Base-by-base conservation (phyloP, 2,888 invertebrate species). In the Stomorhina lunata region DNA sequence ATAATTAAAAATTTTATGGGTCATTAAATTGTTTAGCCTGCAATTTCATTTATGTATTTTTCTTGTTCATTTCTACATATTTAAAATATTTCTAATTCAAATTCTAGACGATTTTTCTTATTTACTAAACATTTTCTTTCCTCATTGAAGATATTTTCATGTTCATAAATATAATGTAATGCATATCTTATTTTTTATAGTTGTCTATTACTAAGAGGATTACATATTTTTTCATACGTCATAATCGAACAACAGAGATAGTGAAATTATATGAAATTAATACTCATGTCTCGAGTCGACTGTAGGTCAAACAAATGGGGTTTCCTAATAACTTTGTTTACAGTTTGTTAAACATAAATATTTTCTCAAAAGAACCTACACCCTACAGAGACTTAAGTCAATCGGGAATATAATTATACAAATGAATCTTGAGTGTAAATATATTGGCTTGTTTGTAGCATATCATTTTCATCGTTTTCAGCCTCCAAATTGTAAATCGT, bases 121-220 rank as follows among this genome's bases (percentile, higher is more conserved):
- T 37, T 40, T 50, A 25, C 9, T 27, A 6, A 22, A 55, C 7
- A 40, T 72, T 61, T 59, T 27, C 34, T 71, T 77, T 76, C 57
- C 50, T 57, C 57, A 59, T 65, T 59, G 32, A 5, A 40, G 34
- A 57, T 34, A 15, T 50, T 50, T 59, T 29, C 25, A 34, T 40
- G 40, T 15, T 71, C 48, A 50, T 32, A 59, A 50, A 59, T 37
- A 65, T 25, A 32, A 22, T 27, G n/a, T n/a, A n/a, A n/a, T n/a
- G n/a, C n/a, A n/a, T n/a, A n/a, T n/a, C n/a, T n/a, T n/a, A n/a
- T n/a, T n/a, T n/a, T n/a, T n/a, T n/a, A 66, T 71, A 53, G 76
- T 73, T 71, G 53, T 55, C 37, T 43, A 65, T 27, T 32, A 81
- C 22, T 81, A 81, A 81, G 77, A 25, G 61, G 81, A 77, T 81